These are phyloP conservation scores for Armadillidium nasatum DNA, from an alignment of 1,140 invertebrate species.

Conservation along the genomic window DNA sequence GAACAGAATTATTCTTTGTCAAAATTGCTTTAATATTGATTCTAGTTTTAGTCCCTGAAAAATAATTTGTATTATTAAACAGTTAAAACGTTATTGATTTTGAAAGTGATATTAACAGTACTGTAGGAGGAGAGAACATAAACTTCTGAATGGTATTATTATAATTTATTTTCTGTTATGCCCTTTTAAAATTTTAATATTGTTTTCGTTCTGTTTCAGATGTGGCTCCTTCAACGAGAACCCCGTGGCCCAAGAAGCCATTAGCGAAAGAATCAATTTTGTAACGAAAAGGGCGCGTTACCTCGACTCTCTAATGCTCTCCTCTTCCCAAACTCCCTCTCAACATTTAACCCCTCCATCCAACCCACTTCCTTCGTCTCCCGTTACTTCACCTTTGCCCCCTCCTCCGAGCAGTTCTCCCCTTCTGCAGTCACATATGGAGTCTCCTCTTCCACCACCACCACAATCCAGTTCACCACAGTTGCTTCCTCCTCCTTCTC, in stretches of 20 bases:
- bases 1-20: no score
- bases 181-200: not conserved
- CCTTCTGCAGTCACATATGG: not conserved
- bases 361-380: conserved; percentile 16
- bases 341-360: conserved; percentile 1
- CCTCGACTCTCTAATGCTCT: conserved; percentile 40
- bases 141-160: no score
- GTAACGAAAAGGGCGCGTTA: conserved; percentile 36
- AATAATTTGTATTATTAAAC: no score
- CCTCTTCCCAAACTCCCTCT: conserved; percentile 21
- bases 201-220: conserved; percentile 24
- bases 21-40: no score
- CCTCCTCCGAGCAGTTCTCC: conserved; percentile 10
- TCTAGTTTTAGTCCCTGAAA: no score
- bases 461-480: not conserved
- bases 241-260: conserved; percentile 39
- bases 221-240: conserved; percentile 37
- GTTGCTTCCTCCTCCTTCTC: not conserved
- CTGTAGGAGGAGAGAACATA: no score
- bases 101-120: no score
- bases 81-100: no score
- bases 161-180: not conserved
- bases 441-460: conserved; percentile 17
- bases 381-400: conserved; percentile 17
- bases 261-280: conserved; percentile 39